Evolutionary conservation across 1,140 invertebrate species (phyloP).

Genomic region (Papilio machaon): DNA sequence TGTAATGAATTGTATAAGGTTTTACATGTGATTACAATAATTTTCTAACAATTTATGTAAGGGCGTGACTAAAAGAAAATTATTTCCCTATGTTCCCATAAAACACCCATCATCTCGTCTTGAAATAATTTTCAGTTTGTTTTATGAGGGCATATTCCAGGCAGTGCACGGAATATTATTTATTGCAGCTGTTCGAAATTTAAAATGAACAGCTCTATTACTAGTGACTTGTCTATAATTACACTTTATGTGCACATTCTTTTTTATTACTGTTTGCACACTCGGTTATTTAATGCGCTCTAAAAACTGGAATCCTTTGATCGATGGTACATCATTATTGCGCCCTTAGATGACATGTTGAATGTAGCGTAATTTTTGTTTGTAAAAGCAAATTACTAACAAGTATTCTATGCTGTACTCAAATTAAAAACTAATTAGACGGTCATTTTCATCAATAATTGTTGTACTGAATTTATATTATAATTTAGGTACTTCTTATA

Average conservation of each 20-base stretch:
- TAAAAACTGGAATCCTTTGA: conserved; percentile 16
- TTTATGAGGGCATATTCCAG: not conserved
- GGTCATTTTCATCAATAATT: not conserved
- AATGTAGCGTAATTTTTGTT: conserved; percentile 18
- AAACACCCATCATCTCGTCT: not conserved
- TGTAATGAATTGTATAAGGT: not conserved
- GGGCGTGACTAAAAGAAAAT: not conserved
- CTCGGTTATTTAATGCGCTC: conserved; percentile 6
- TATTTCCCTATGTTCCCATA: not conserved
- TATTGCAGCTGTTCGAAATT: conserved; percentile 26
- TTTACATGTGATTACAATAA: not conserved
- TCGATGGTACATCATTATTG: conserved; percentile 12
- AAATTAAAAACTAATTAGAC: not conserved
- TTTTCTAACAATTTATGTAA: not conserved
- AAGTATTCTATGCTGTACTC: not conserved
- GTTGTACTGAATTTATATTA: not conserved
- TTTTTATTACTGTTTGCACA: conserved; percentile 15
- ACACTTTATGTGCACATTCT: conserved; percentile 5
- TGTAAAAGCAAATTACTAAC: conserved; percentile 9
- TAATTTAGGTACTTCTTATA: not conserved
- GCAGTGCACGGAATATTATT: conserved; percentile 8
- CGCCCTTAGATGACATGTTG: conserved; percentile 6
- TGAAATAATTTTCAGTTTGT: not conserved
- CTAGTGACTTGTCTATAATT: conserved; percentile 26
- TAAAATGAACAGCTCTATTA: conserved; percentile 18